Base-by-base conservation (phyloP, 1,140 invertebrate species). In the Polyergus mexicanus region DNA sequence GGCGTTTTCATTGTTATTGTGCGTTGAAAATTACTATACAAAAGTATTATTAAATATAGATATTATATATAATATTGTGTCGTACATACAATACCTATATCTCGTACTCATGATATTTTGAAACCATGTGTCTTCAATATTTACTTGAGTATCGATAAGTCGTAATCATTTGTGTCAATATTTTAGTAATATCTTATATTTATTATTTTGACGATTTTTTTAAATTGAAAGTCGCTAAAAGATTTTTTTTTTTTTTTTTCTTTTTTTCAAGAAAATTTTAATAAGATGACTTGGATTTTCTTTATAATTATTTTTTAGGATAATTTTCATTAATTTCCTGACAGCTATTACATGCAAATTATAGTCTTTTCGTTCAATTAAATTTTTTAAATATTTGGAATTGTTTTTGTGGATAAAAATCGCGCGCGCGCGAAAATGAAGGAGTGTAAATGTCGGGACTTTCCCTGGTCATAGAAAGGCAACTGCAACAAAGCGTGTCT, bases 401-500 rank as follows among this genome's bases (percentile, higher is more conserved):
- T 25, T 35, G 25, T 83, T 62, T 83, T 60, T 72, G 13, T 47
- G 8, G 7, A 25, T 74, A 11, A 72, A 83, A 83, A 83, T 83
- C 0, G 32, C 3, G 32, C 3, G 32, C 32, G 32, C 32, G 32
- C 32, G 25, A 62, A 44, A 11, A 72, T 54, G 44, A 71, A 35
- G 35, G 28, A 72, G 1, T 7, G 22, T 10, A 38, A 22, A 54
- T 44, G 54, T 81, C 54, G 35, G 35, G 32, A 83, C 78, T 83
- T 83, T 83, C 78, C 78, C 78, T n/a, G 2, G 38, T 83, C 10
- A 13, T 83, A 83, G 78, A 83, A 83, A 83, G 78, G 68, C 38
- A 83, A 38, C 2, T 47, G 78, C 68, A 47, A 4, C 54, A 54
- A 83, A 83, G 78, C 54, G 25, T 83, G n/a, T 83, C 68, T 83